These are phyloP conservation scores for Resseliella maxima DNA, from an alignment of 2,888 invertebrate genomes.

Conservation along the genomic window DNA sequence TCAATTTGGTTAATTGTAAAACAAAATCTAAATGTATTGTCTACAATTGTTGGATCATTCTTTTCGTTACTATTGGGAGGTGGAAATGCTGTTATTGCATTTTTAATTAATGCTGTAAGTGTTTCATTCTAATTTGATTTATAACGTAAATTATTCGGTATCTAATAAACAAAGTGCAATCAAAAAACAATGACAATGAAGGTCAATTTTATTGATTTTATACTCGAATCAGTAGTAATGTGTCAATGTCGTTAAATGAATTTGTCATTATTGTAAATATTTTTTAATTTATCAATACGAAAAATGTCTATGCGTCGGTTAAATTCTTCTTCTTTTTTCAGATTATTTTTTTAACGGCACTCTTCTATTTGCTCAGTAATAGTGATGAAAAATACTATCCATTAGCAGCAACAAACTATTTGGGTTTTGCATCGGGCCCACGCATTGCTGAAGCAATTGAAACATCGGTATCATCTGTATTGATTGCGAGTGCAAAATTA, in stretches of 20 bases:
- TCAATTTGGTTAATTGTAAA: slow-evolving; percentile 91
- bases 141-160: too few species aligned
- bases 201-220: too few species aligned
- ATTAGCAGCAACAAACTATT: slow-evolving; percentile 83
- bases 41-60: slow-evolving; percentile 87
- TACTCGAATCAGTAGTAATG: too few species aligned
- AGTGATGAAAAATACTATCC: slow-evolving; percentile 91
- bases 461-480: slow-evolving; percentile 91
- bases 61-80: slow-evolving; percentile 88
- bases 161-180: too few species aligned
- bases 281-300: too few species aligned
- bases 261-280: too few species aligned
- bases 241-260: too few species aligned
- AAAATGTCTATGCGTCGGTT: too few species aligned
- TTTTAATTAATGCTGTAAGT: slow-evolving; percentile 82
- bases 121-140: slow-evolving; percentile 45
- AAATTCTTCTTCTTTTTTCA: slow-evolving; percentile 66
- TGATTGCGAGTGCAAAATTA: slow-evolving; percentile 96
- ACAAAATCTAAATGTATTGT: slow-evolving; percentile 87
- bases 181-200: too few species aligned
- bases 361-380: slow-evolving; percentile 93
- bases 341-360: slow-evolving; percentile 96
- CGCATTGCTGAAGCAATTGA: slow-evolving; percentile 86
- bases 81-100: slow-evolving; percentile 89
- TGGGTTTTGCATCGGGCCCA: slow-evolving; percentile 80